These are phyloP conservation scores for Lacanobia wlatinum DNA, from an alignment of 2,888 invertebrate genomes.

Conservation along the genomic window DNA sequence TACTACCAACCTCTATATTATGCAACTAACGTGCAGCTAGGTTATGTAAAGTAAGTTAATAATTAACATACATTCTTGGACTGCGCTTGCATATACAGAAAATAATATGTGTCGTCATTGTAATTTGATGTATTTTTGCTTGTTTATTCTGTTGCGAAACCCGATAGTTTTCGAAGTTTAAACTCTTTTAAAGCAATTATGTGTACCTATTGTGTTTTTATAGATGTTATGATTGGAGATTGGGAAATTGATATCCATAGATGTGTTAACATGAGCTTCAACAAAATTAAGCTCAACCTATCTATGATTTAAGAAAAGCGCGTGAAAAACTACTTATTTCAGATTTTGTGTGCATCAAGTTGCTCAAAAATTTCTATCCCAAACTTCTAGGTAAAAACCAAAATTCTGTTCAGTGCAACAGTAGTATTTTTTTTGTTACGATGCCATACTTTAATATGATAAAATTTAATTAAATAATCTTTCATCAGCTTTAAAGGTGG, in stretches of 20 bases:
- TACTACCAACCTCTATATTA: slow-evolving; percentile 4
- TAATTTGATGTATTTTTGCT: slow-evolving; percentile 20
- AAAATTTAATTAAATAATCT: neutral
- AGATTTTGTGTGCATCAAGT: neutral
- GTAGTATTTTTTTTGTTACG: neutral
- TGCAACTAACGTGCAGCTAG: slow-evolving; percentile 20
- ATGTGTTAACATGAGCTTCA: slow-evolving; percentile 6
- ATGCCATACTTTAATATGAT: neutral
- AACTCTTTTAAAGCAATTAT: slow-evolving; percentile 16
- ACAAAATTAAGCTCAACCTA: neutral
- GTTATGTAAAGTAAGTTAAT: slow-evolving; percentile 38
- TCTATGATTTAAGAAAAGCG: neutral
- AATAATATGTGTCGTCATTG: slow-evolving; percentile 28
- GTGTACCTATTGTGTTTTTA: neutral
- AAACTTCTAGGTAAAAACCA: neutral
- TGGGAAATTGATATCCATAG: slow-evolving; percentile 1
- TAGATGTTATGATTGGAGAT: slow-evolving; percentile 1
- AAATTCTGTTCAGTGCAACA: neutral
- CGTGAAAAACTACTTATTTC: neutral
- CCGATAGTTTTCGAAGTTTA: neutral
- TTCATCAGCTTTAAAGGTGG: neutral
- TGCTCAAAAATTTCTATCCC: neutral
- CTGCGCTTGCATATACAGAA: slow-evolving; percentile 23
- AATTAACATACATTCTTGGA: slow-evolving; percentile 23
- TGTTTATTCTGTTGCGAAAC: slow-evolving; percentile 18